Evolutionary conservation across 1,140 invertebrate species (phyloP).

Genomic region (Melanaphis sacchari): DNA sequence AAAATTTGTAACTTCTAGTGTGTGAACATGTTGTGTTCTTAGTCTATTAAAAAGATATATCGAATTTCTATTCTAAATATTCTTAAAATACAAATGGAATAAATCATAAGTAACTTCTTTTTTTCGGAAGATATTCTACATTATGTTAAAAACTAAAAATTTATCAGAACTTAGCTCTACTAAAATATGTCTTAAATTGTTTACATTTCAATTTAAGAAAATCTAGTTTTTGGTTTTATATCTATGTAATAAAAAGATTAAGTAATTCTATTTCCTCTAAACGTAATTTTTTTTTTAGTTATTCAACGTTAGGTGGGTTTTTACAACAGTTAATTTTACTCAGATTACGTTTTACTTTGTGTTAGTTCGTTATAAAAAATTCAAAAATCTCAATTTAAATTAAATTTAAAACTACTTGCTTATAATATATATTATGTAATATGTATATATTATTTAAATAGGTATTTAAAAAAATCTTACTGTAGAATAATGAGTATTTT

Average conservation of each 20-base stretch:
- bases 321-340: background rate
- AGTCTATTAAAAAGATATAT: background rate
- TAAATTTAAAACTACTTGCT: background rate
- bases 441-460: background rate
- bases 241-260: too few relatives aligned
- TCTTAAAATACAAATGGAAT: background rate
- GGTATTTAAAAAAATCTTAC: background rate
- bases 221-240: too few relatives aligned
- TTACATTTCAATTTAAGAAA: background rate
- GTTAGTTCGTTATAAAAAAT: background rate
- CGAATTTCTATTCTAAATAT: too few relatives aligned
- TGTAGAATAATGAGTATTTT: background rate
- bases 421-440: too few relatives aligned
- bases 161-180: background rate
- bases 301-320: too few relatives aligned
- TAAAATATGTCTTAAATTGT: background rate
- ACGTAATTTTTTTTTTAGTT: too few relatives aligned
- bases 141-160: background rate
- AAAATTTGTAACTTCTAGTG: background rate
- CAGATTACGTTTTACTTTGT: background rate
- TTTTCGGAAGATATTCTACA: too few relatives aligned
- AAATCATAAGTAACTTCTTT: background rate
- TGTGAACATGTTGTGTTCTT: background rate
- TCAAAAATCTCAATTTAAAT: background rate
- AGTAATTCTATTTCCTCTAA: too few relatives aligned